These are phyloP conservation scores for Python bivittatus DNA, from an alignment of 2,113 vertebrate species.

Conservation along the genomic window DNA sequence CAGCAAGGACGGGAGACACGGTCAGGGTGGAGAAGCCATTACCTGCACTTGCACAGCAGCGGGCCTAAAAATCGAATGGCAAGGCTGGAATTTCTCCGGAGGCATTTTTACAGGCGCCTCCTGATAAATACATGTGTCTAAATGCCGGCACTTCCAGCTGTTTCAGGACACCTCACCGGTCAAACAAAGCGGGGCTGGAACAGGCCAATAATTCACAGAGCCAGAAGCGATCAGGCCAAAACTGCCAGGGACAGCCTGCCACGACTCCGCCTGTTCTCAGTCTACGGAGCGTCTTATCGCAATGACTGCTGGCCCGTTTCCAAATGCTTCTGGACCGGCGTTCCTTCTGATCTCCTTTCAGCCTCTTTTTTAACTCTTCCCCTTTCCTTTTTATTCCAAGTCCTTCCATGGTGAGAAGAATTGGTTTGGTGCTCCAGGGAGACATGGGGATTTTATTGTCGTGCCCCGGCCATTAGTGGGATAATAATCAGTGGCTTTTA, in stretches of 20 bases:
- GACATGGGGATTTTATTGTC: neutral
- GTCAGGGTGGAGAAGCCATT: neutral
- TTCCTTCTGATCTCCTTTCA: neutral
- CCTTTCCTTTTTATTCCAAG: neutral
- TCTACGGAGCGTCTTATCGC: accelerated
- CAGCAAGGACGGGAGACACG: neutral
- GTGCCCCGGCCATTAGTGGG: neutral
- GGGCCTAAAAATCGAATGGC: neutral
- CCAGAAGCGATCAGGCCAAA: neutral
- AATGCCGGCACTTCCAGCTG: neutral
- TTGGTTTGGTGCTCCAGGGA: neutral
- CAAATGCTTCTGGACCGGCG: neutral
- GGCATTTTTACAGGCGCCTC: no score
- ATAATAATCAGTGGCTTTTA: neutral
- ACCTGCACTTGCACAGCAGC: no score
- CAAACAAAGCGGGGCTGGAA: neutral
- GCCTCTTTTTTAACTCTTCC: neutral
- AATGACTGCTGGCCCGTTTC: neutral
- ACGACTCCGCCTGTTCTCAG: neutral
- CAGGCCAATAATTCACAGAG: neutral
- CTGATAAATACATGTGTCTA: neutral
- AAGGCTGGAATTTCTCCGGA: neutral
- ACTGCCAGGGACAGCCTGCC: neutral
- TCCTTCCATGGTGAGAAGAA: neutral
- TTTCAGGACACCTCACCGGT: no score